phyloP scores from a whole-genome alignment of 2,797 vertebrate species.

The Myotis daubentonii region DNA sequence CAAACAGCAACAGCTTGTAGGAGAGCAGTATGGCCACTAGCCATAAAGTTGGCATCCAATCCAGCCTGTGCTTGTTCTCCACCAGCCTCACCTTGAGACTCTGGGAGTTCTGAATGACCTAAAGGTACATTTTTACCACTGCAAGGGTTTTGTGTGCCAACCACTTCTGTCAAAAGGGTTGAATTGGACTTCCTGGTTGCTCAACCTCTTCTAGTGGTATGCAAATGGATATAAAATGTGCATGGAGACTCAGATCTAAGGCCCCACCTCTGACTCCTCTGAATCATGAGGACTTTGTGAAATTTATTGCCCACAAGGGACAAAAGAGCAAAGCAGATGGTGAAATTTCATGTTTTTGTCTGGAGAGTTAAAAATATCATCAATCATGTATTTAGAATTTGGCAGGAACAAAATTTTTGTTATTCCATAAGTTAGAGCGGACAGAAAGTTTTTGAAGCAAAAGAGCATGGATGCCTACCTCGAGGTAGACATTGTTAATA shows the following conservation, averaged over 20 bases:
- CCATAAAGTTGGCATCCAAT: neutral
- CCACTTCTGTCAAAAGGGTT: neutral
- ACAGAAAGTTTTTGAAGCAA: constrained; percentile 54
- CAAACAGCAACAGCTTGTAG: neutral
- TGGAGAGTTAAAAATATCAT: constrained; percentile 75
- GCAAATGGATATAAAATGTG: neutral
- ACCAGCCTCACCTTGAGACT: neutral
- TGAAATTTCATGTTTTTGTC: constrained; percentile 65
- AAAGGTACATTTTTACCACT: neutral
- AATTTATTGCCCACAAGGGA: constrained; percentile 68
- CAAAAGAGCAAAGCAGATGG: constrained; percentile 77
- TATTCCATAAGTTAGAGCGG: constrained; percentile 56
- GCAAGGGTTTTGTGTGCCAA: neutral
- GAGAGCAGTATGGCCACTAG: neutral
- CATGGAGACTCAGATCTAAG: neutral
- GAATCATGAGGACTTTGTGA: constrained; percentile 45
- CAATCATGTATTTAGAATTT: constrained; percentile 71
- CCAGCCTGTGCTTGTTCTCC: neutral
- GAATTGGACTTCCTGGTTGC: neutral
- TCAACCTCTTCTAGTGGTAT: neutral
- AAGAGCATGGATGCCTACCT: neutral
- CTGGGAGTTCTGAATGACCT: neutral
- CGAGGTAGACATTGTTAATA: neutral
- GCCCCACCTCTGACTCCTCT: constrained; percentile 31
- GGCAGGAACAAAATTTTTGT: constrained; percentile 67